Base-by-base conservation (phyloP, 2,888 invertebrate genomes). In the Sialis lutaria region DNA sequence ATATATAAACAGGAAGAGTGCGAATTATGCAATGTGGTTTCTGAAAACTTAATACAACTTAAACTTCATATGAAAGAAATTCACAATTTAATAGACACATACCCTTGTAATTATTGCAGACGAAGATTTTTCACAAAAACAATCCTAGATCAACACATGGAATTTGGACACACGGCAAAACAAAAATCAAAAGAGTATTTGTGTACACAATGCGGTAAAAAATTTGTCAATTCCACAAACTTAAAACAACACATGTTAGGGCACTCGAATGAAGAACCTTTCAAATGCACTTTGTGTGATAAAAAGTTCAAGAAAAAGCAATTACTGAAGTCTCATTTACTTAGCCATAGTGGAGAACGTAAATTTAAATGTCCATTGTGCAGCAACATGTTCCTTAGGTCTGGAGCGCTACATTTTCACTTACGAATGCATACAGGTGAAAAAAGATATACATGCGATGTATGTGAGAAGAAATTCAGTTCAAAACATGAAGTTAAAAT, bases 331-430 rank as follows among this genome's bases (percentile, higher is more conserved):
- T 43, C 43, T 7, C 43, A 43, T 33, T 33, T 30, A 34, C 34
- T 43, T 33, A 70, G 70, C 50, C 74, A 74, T 55, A 70, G 70
- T 1, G 72, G 72, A 48, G 70, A 73, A 53, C 64, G 70, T 53
- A 70, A 69, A 42, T 69, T 64, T 53, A 64, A 63, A 6, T 74
- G 73, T 49, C 67, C 68, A 6, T 67, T 52, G 6, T 58, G 58
- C 48, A 56, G 57, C 2, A 51, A 52, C 8, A 53, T 52, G 8
- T 57, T 56, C 43, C 53, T 53, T 33, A 48, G 55, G 12, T 46
- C 51, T 2, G 53, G 52, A 4, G 54, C 54, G 4, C 42, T 58
- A 32, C 49, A 51, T 10, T 54, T 53, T 34, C 58, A 58, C 45
- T 44, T 46, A 7, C 53, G 52, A 40, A 37, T 54, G 10, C 58